Percentiles rank a stretch among this genome's conserved stretches.
phyloP scores from a whole-genome alignment of 2,888 invertebrate species.

The Phytoseiulus persimilis region DNA sequence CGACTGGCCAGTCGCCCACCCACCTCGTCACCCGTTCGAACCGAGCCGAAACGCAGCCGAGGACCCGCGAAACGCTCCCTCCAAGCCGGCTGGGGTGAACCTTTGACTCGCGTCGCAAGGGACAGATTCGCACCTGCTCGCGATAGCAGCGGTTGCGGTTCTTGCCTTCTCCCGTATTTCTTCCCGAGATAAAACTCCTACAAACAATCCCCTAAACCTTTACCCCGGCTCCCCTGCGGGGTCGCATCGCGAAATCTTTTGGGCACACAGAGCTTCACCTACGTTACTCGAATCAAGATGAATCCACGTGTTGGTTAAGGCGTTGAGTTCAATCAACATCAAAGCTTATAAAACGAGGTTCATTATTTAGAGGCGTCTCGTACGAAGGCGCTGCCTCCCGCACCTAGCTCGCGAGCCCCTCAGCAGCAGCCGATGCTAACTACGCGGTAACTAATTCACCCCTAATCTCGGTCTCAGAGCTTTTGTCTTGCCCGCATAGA shows the following conservation, averaged over 20 bases:
- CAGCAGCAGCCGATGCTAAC: neutral
- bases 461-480: constrained; percentile 25
- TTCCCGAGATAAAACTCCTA: neutral
- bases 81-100: neutral
- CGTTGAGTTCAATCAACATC: neutral
- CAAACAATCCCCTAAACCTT: neutral
- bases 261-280: no score
- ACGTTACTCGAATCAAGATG: neutral
- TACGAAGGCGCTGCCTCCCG: neutral
- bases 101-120: neutral
- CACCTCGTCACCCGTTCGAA: no score
- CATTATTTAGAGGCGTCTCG: neutral
- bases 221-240: no score
- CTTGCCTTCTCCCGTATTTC: neutral
- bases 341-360: neutral
- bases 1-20: no score
- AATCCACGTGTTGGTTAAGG: neutral
- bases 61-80: neutral
- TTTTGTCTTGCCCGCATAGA: neutral
- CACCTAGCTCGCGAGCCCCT: neutral
- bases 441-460: constrained; percentile 39
- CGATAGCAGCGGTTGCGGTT: neutral
- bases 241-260: no score
- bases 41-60: neutral
- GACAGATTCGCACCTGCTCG: neutral